Base-by-base conservation (phyloP, 1,140 invertebrate genomes). In the Drosophila kanapiae region DNA sequence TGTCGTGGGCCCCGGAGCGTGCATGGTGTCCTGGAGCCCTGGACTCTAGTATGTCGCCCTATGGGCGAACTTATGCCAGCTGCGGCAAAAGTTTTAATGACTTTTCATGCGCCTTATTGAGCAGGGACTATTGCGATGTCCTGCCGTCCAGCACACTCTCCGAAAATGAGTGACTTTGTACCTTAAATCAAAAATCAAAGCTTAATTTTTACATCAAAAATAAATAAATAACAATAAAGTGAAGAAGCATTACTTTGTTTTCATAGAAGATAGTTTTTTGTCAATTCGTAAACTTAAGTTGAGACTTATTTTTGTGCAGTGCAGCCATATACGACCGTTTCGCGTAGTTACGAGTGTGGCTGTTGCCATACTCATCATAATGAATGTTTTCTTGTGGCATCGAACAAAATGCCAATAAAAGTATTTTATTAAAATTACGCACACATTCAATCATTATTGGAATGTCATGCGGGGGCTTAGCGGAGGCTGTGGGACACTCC, bases 371-470 rank as follows among this genome's bases (percentile, higher is more conserved):
- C 54, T 37, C 80, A 71, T 80, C 85, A 79, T 82, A 64, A 72
- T 78, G 67, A 64, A 72, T 72, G 42, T 69, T 71, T 79, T 71
- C 75, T 82, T 85, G 62, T 72, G 79, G 63, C 71, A 60, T 60
- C 61, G 67, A 63, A 63, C 76, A 60, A 88, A 88, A 88, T 88
- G 80, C 80, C 85, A 84, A 88, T 88, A 75, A 88, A 88, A 88
- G 84, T 83, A 88, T 88, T 88, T 88, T 88, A 88, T 88, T 88
- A 88, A 88, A 88, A 88, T 88, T 88, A 84, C 84, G 70, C 84
- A 88, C 84, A 83, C 72, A 87, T 88, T 87, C 80, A 88, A 88
- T 88, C 84, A 88, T 88, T 88, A 88, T 88, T 88, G 84, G 84
- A 83, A 88, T 88, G 84, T 88, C 84, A 65, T 72, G 48, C 23